Conservation (phyloP, 2,797 vertebrate genomes). For the Hippocampus kuda region DNA sequence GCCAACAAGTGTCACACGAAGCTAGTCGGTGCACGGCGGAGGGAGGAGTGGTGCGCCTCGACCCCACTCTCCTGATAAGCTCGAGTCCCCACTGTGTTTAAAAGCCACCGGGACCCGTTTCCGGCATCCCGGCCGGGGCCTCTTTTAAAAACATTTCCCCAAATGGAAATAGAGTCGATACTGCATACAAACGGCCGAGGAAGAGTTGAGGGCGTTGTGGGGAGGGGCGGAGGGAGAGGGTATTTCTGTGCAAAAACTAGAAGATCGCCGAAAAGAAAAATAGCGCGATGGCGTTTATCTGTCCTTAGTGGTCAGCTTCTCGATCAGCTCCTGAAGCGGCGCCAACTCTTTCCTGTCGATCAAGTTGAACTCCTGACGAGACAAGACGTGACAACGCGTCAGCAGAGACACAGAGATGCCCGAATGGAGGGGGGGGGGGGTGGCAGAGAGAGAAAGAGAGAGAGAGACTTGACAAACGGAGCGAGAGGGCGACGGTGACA, state of each 20-base stretch:
- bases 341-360: slow-evolving; percentile 94
- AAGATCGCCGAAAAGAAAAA: slow-evolving; percentile 48
- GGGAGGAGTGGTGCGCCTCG: slow-evolving; percentile 2
- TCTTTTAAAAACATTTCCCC: slow-evolving; percentile 59
- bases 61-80: slow-evolving; percentile 52
- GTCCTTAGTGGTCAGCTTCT: slow-evolving; percentile 97
- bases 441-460: no score
- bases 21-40: not conserved
- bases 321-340: slow-evolving; percentile 96
- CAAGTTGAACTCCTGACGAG: slow-evolving; percentile 89
- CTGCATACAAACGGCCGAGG: slow-evolving; percentile 67
- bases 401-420: not conserved
- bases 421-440: not conserved
- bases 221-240: slow-evolving; percentile 18
- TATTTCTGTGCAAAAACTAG: slow-evolving; percentile 65
- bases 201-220: slow-evolving; percentile 16
- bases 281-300: slow-evolving; percentile 73
- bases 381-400: not conserved
- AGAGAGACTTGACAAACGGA: not conserved
- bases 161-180: slow-evolving; percentile 64
- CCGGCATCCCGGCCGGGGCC: slow-evolving; percentile 39
- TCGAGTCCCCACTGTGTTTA: slow-evolving; percentile 45
- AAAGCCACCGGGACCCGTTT: slow-evolving; percentile 52
- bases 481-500: not conserved
- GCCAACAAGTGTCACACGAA: slow-evolving; percentile 9